Evolutionary conservation across 2,113 vertebrate species (phyloP).

Genomic region (Catagonus wagneri): DNA sequence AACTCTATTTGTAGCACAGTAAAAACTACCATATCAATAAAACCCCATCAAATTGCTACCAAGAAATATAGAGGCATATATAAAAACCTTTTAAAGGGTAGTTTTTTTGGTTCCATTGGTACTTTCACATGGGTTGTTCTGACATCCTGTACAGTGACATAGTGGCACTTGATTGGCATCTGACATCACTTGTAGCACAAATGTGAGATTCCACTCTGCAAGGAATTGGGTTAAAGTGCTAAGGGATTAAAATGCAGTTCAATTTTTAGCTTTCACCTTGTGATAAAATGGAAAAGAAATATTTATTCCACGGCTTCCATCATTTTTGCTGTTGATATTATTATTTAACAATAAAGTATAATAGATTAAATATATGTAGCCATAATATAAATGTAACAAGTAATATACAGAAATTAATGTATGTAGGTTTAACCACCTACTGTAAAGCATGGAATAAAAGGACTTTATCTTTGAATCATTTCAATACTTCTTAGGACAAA

Average conservation of each 20-base stretch:
- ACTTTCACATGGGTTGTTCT: constrained; percentile 31
- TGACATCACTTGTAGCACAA: constrained; percentile 34
- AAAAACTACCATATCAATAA: neutral
- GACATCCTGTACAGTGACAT: constrained; percentile 34
- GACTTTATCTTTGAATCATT: neutral
- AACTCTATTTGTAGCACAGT: neutral
- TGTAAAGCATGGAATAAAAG: neutral
- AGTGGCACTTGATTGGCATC: neutral
- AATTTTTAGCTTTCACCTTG: constrained; percentile 49
- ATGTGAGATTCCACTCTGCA: neutral
- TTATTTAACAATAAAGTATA: constrained; percentile 9
- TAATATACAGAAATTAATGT: neutral
- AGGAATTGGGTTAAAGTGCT: constrained; percentile 13
- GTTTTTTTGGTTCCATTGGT: neutral
- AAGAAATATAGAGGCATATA: neutral
- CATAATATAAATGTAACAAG: neutral
- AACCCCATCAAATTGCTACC: neutral
- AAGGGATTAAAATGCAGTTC: constrained; percentile 1
- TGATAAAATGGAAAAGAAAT: neutral
- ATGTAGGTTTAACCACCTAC: neutral
- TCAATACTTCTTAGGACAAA: neutral
- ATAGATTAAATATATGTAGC: neutral
- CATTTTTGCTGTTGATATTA: neutral
- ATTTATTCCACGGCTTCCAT: neutral
- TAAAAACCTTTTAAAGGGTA: neutral